Conservation (phyloP, 2,113 vertebrate genomes). For the Alouatta palliata region DNA sequence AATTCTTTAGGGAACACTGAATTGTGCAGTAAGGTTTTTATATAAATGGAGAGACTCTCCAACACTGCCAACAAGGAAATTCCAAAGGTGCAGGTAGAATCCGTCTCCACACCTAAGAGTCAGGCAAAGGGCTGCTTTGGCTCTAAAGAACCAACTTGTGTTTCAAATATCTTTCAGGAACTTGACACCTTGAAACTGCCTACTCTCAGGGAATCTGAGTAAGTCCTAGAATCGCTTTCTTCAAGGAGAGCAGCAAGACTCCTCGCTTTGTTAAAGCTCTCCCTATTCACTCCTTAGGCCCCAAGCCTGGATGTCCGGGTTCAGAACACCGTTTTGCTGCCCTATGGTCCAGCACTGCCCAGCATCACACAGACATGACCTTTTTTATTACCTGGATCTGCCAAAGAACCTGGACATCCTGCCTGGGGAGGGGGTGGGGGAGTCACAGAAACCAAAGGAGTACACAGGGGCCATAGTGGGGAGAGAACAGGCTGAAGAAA, state of each 20-base stretch:
- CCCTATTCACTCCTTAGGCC: not conserved
- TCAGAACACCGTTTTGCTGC: not conserved
- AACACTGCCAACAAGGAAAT: constrained; percentile 44
- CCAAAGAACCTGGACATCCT: not conserved
- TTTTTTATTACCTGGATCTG: not conserved
- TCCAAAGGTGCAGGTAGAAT: constrained; percentile 29
- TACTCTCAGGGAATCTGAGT: constrained; percentile 70
- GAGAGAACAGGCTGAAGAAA: not conserved
- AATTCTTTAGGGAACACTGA: constrained; percentile 2
- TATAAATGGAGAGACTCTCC: constrained; percentile 41
- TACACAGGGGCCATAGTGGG: too few species aligned
- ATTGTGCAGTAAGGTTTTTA: constrained; percentile 20
- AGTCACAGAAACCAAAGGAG: not conserved
- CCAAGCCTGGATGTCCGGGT: not conserved
- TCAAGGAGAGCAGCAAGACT: constrained; percentile 58
- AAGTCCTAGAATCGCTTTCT: constrained; percentile 69
- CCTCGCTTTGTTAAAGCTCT: constrained; percentile 34
- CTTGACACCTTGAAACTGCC: constrained; percentile 61
- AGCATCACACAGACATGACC: not conserved
- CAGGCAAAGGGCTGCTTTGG: constrained; percentile 57
- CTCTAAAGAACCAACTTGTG: constrained; percentile 70
- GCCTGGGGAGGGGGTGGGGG: not conserved
- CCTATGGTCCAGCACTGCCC: not conserved
- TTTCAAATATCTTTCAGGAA: constrained; percentile 74
- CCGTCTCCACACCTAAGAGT: not conserved